Base-by-base conservation (phyloP, 2,797 vertebrate species). In the Galago senegalensis region DNA sequence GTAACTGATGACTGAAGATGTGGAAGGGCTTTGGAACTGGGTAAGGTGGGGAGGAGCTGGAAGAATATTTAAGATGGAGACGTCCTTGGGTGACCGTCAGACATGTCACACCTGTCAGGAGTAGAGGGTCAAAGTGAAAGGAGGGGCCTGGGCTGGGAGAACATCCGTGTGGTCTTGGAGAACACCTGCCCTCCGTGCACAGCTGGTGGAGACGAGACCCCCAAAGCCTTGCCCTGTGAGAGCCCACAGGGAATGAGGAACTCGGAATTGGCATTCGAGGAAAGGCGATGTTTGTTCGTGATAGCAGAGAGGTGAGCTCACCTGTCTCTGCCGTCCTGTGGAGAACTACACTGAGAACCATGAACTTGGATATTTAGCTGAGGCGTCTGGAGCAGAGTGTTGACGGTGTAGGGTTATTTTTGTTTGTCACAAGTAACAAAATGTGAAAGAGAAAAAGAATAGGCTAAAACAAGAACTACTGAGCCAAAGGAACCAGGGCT, bases 151-250 rank as follows among this genome's bases (percentile, higher is more conserved):
- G 20, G 18, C 17, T 8, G 67, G 11, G 23, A 40, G 49, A 31
- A 7, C 16, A 5, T 53, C 43, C 20, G 7, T 5, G 7, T 12
- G 49, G 2, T n/a, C 17, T 23, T 2, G 21, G 73, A n/a, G 23
- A 65, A 37, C 8, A 37, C 1, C 21, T 7, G 2, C 5, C 8
- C 2, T 11, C 3, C 5, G 0, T 9, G 25, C 4, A 3, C 20
- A 21, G 37, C 1, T 7, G 23, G 14, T 20, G 7, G 40, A 53
- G 14, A 23, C 0, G 1, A 2, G 23, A 1, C 1, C 25, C 7
- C 4, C 3, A 18, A 16, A 40, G 46, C 10, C 7, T 4, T 14
- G 10, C 3, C 53, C 16, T 6, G 40, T 21, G 34, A 58, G 43
- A 20, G 20, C 25, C 8, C 67, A 18, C 2, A 56, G 37, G 83